Evolutionary conservation across 2,888 invertebrate genomes (phyloP).

Genomic region (Ornithoptera alexandrae): DNA sequence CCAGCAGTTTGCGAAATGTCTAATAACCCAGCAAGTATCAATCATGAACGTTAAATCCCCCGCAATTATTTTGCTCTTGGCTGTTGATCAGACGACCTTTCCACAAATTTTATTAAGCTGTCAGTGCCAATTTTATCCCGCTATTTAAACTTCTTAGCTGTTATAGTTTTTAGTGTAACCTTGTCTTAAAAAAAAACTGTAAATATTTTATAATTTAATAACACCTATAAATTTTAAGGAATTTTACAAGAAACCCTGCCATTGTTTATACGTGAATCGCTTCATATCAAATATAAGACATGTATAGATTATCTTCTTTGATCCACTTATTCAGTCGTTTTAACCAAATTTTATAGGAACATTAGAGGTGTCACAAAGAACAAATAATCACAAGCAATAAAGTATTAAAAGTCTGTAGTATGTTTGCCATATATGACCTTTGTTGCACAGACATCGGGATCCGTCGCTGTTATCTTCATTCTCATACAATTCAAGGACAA

Average conservation of each 20-base stretch:
- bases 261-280: too few relatives aligned
- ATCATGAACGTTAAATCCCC: slow-evolving; percentile 1
- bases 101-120: not conserved
- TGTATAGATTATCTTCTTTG: too few relatives aligned
- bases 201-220: not conserved
- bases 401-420: not conserved
- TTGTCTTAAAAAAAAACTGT: not conserved
- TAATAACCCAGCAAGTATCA: not conserved
- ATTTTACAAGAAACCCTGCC: too few relatives aligned
- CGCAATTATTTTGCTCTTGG: not conserved
- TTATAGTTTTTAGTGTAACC: not conserved
- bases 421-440: slow-evolving; percentile 12
- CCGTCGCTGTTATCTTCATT: slow-evolving; percentile 15
- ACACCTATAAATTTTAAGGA: too few relatives aligned
- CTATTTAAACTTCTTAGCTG: not conserved
- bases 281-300: too few relatives aligned
- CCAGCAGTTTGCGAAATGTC: not conserved
- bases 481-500: slow-evolving; percentile 3
- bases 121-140: not conserved
- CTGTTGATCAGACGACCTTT: not conserved
- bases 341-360: not conserved
- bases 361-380: not conserved
- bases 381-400: not conserved
- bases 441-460: slow-evolving; percentile 21
- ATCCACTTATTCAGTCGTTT: too few relatives aligned